A percentile compares a stretch with the other conserved stretches of the same genome.
phyloP scores from a whole-genome alignment of 2,888 invertebrate species.

The Xylota sylvarum region DNA sequence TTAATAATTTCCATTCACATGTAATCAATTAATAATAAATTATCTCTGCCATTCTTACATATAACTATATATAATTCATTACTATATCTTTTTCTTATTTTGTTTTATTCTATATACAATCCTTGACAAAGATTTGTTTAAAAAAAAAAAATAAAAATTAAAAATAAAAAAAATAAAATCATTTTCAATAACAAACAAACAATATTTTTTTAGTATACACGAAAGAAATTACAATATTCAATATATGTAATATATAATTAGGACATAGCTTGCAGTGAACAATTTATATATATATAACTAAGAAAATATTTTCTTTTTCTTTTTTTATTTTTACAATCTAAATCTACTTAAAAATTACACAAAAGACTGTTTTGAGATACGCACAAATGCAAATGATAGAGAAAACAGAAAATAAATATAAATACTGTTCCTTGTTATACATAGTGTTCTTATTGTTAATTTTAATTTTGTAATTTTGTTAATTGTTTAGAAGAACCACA shows the following conservation, averaged over 20 bases:
- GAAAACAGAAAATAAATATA: slow-evolving; percentile 21
- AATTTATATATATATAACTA: not conserved
- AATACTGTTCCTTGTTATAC: slow-evolving; percentile 51
- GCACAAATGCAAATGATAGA: not conserved
- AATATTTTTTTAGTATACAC: slow-evolving; percentile 24
- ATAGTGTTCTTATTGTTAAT: not conserved
- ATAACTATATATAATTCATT: slow-evolving; percentile 34
- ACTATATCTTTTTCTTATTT: slow-evolving; percentile 2
- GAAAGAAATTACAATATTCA: slow-evolving; percentile 3
- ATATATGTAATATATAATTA: too few relatives aligned
- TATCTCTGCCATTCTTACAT: slow-evolving; percentile 55
- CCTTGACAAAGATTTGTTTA: slow-evolving; percentile 50
- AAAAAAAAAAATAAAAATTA: slow-evolving; percentile 8
- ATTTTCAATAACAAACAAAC: slow-evolving; percentile 18
- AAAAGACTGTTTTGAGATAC: not conserved
- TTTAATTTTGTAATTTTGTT: not conserved
- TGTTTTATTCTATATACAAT: slow-evolving; percentile 52
- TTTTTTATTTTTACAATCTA: not conserved
- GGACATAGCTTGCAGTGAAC: not conserved
- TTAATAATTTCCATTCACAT: slow-evolving; percentile 22
- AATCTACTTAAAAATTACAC: slow-evolving; percentile 5
- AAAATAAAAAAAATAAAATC: not conserved
- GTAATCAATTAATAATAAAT: slow-evolving; percentile 48
- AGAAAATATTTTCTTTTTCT: not conserved
- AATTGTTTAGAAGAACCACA: slow-evolving; percentile 46